Conservation (phyloP, 2,888 invertebrate species). For the Caenorhabditis sp. region DNA sequence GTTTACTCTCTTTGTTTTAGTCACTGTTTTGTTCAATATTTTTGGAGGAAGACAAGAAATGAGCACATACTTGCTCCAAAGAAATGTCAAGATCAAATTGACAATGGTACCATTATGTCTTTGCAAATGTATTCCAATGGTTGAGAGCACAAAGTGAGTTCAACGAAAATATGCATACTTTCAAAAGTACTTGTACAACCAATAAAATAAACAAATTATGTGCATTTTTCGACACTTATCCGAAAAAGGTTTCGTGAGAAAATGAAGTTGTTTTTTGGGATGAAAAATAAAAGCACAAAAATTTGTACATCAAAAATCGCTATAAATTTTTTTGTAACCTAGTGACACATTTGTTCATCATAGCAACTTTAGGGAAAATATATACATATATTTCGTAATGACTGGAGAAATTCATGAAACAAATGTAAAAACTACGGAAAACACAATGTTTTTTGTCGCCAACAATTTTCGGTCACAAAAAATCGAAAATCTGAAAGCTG, state of each 20-base stretch:
- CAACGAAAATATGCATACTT: no score
- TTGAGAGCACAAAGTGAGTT: constrained; percentile 44
- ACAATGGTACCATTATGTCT: constrained; percentile 55
- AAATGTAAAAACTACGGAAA: not conserved
- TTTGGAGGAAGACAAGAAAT: constrained; percentile 63
- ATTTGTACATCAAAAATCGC: not conserved
- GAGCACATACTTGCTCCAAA: constrained; percentile 52
- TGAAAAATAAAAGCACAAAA: no score
- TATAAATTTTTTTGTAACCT: constrained; percentile 2
- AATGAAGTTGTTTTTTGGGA: no score
- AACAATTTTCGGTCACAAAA: no score
- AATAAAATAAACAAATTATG: no score
- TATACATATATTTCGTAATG: no score
- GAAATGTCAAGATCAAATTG: constrained; percentile 44
- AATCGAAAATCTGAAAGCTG: no score
- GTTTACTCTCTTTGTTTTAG: constrained; percentile 68
- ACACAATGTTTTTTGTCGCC: no score
- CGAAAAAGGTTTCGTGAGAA: no score
- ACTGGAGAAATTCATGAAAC: not conserved
- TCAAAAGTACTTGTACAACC: no score
- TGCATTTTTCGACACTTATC: no score
- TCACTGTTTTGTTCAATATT: constrained; percentile 65
- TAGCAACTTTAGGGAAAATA: not conserved
- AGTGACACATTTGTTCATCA: not conserved
- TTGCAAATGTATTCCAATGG: constrained; percentile 44